Evolutionary conservation across 2,797 vertebrate species (phyloP).

Genomic region (Neosilurus hyrtlii): DNA sequence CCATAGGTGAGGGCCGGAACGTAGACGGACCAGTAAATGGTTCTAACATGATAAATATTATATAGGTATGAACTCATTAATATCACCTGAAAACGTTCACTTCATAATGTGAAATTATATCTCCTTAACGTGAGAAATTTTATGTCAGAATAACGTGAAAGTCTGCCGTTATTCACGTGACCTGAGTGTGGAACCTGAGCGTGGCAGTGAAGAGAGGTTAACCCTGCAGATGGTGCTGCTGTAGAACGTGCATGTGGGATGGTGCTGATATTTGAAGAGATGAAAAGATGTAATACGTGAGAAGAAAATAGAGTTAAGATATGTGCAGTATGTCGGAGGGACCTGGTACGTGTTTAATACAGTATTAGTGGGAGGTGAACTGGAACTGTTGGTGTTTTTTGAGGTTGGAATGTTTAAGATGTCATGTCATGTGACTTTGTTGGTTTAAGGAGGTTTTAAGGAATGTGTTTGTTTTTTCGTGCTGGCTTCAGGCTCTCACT

Average conservation of each 20-base stretch:
- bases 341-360: neutral
- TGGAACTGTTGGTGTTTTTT: slow-evolving; percentile 5
- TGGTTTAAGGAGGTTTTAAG: slow-evolving; percentile 58
- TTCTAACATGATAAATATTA: too few species aligned
- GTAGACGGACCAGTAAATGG: too few species aligned
- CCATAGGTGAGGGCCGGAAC: too few species aligned
- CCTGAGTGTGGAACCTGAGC: too few species aligned
- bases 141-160: too few species aligned
- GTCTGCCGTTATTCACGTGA: too few species aligned
- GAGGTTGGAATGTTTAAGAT: slow-evolving; percentile 2
- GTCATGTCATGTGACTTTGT: slow-evolving; percentile 40
- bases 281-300: slow-evolving; percentile 32
- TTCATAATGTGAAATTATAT: too few species aligned
- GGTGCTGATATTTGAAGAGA: slow-evolving; percentile 14
- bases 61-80: too few species aligned
- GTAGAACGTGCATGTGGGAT: slow-evolving; percentile 12
- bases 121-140: too few species aligned
- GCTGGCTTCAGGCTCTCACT: slow-evolving; percentile 50
- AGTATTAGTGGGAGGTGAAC: neutral
- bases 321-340: neutral
- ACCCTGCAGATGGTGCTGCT: slow-evolving; percentile 10
- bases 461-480: slow-evolving; percentile 56
- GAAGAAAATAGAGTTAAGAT: slow-evolving; percentile 11
- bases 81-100: too few species aligned
- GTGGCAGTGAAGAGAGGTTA: neutral